Base-by-base conservation (phyloP, 2,888 invertebrate genomes). In the Brenthis daphne region DNA sequence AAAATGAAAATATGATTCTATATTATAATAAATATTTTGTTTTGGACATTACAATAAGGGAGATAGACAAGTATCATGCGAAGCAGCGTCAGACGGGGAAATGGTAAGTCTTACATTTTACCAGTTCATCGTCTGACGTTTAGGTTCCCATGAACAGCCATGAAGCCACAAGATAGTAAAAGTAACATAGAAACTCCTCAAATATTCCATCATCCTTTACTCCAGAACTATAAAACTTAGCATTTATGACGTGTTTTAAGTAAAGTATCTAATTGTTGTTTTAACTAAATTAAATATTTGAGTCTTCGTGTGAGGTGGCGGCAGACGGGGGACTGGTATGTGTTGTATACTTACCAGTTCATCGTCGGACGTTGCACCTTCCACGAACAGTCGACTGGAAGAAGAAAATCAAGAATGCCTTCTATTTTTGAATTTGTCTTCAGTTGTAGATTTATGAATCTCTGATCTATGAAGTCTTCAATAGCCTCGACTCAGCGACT, bases 81-180 rank as follows among this genome's bases (percentile, higher is more conserved):
- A 57, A 57, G n/a, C 16, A 43, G 33, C n/a, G n/a, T 37, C 11
- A 13, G 51, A 37, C 37, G 53, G 16, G 51, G 63, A 13, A 20
- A 12, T 63, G 63, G 53, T 63, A 37, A 6, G 33, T n/a, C 6
- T 5, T 2, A 14, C n/a, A 16, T n/a, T 53, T 43, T 63, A 63
- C 63, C 53, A 63, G 37, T 53, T 63, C 61, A 61, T 61, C 61
- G 37, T 61, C 61, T 11, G 63, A 53, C 63, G 63, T 63, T 53
- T 37, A n/a, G 51, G n/a, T 24, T 61, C 33, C 29, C 61, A 61
- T 48, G 61, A 51, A 24, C 6, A 47, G 20, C 20, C 1, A 20
- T 20, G 20, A 20, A 14, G 37, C 2, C 4, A 6, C 13, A 3
- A 4, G n/a, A 16, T 11, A 43, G 37, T 37, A 37, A 37, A 43